Percentiles rank a stretch among this genome's conserved stretches.
These are phyloP conservation scores for Eurytoma californica DNA, from an alignment of 2,888 invertebrate genomes.

Conservation along the genomic window DNA sequence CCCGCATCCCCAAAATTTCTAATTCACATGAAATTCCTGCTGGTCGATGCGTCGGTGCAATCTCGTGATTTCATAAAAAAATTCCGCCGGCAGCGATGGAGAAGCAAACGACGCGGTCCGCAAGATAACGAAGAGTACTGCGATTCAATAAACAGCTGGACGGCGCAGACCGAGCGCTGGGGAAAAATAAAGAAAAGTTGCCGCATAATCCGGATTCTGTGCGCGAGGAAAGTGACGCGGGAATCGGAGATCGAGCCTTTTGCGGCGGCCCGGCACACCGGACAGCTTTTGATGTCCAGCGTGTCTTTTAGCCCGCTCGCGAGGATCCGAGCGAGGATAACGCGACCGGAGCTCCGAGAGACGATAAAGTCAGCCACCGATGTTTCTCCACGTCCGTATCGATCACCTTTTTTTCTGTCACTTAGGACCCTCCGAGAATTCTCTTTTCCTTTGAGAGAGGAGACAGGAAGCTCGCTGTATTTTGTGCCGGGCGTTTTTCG, in stretches of 20 bases:
- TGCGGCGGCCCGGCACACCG: not conserved
- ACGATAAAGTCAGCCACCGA: conserved; percentile 34
- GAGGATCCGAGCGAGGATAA: conserved; percentile 27
- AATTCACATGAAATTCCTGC: not conserved
- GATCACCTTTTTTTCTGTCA: conserved; percentile 61
- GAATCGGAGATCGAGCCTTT: conserved; percentile 35
- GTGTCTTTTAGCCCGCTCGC: conserved; percentile 57
- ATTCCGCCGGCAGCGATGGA: not conserved
- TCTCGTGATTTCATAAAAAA: not conserved
- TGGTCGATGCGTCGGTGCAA: not conserved
- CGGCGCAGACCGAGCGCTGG: not conserved
- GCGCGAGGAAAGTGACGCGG: not conserved
- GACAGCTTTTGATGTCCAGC: conserved; percentile 61
- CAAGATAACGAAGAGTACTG: not conserved
- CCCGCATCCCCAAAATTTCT: not conserved
- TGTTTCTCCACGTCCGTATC: conserved; percentile 46
- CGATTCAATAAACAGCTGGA: conserved; percentile 16
- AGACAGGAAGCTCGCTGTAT: conserved; percentile 43
- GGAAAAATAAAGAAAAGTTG: conserved; percentile 3
- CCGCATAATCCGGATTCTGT: conserved; percentile 27
- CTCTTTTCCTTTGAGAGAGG: conserved; percentile 55
- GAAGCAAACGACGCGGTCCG: not conserved
- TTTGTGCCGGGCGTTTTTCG: conserved; percentile 38
- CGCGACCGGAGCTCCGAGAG: not conserved
- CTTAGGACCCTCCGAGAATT: conserved; percentile 61